Base-by-base conservation (phyloP, 2,113 vertebrate genomes). In the Salvelinus sp. region DNA sequence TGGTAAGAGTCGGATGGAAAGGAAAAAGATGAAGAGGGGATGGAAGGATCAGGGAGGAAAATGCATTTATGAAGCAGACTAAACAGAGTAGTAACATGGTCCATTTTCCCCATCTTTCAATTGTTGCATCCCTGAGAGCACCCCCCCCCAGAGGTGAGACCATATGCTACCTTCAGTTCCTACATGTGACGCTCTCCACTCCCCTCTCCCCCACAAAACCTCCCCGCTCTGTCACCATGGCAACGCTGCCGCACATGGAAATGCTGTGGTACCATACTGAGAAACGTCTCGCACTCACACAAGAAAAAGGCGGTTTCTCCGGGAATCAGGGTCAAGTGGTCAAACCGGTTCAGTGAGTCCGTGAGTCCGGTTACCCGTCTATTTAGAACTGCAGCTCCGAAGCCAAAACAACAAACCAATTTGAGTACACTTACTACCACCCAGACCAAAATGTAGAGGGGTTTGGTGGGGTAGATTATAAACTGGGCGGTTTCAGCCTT, bases 201-300 rank as follows among this genome's bases (percentile, higher is more conserved):
- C 30, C 30, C 68, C 33, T 60, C 22, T 58, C 44, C 58, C 63
- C 69, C 22, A 67, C 27, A 66, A 65, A 28, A 67, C 57, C 25
- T 58, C 72, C 48, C 7, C 4, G n/a, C 73, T 77, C 76, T 76
- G 86, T 89, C 83, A 70, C 78, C 74, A 80, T 67, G 79, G 83
- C 81, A 90, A 85, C 86, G 50, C 63, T 14, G 23, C 63, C 1
- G 74, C 73, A 82, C 76, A 78, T 75, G 72, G 76, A 57, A 54
- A 73, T 62, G 25, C 62, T 62, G 38, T 62, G 30, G 70, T 71
- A 73, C 30, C 47, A 75, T 47, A 73, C 30, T 18, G 28, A 30
- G 30, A 33, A 30, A 33, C 3, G 66, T 30, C 9, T 44, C 30
- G n/a, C 66, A 54, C 4, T 1, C 33, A 33, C 13, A 54, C 25